Evolutionary conservation across 92 coral and sea anemone species (phyloP).

Genomic region (Desmophyllum pertusum): DNA sequence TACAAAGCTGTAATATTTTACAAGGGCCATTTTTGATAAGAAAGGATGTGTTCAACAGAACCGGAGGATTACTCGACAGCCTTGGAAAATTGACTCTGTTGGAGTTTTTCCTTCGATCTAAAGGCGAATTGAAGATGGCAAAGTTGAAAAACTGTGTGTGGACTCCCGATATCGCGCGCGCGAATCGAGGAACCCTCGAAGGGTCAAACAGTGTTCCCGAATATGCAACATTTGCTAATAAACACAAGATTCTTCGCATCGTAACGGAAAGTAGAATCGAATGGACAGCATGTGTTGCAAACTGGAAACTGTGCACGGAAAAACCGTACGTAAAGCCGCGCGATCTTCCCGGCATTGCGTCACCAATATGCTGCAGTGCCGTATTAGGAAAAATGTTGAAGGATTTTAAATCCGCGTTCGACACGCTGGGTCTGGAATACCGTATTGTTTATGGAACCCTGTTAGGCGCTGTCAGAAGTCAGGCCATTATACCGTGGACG

Average conservation of each 20-base stretch:
- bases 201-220: conserved; percentile 60
- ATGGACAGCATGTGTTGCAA: conserved; percentile 81
- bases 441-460: conserved; percentile 69
- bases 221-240: conserved; percentile 56
- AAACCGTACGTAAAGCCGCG: conserved; percentile 51
- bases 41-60: conserved; percentile 41
- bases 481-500: conserved; percentile 78
- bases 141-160: conserved; percentile 50
- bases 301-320: conserved; percentile 63
- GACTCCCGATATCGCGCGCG: conserved; percentile 27
- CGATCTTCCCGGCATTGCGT: conserved; percentile 53
- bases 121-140: conserved; percentile 61
- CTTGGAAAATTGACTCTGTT: conserved; percentile 57
- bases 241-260: conserved; percentile 66
- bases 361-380: conserved; percentile 71
- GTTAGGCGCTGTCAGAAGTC: conserved; percentile 66
- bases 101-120: conserved; percentile 73
- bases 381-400: conserved; percentile 56
- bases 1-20: conserved; percentile 43
- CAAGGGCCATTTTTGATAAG: conserved; percentile 64
- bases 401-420: conserved; percentile 52
- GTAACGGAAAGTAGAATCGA: conserved; percentile 70
- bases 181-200: conserved; percentile 54
- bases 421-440: conserved; percentile 49
- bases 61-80: conserved; percentile 29